phyloP scores from a whole-genome alignment of 2,888 invertebrate species.

The Hemistola chrysoprasaria region DNA sequence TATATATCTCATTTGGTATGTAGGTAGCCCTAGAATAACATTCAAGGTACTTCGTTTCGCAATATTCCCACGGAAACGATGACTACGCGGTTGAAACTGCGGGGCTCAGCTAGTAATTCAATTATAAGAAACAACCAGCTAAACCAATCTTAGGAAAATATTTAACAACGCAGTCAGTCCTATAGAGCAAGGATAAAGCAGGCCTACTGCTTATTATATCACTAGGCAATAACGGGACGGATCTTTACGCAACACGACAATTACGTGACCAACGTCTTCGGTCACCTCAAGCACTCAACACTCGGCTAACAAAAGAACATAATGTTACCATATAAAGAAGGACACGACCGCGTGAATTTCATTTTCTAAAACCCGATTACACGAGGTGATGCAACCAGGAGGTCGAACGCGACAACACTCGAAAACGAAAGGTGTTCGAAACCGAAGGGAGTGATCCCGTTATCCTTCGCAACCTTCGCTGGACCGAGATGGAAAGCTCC shows the following conservation, averaged over 20 bases:
- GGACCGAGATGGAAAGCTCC: conserved; percentile 75
- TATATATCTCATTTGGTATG: too few species aligned
- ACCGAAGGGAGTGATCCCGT: conserved; percentile 77
- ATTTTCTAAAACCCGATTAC: conserved; percentile 79
- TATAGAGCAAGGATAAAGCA: conserved; percentile 3
- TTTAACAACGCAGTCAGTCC: neutral
- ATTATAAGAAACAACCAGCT: too few species aligned
- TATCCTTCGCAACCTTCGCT: conserved; percentile 50
- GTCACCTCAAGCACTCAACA: conserved; percentile 36
- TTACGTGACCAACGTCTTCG: conserved; percentile 14
- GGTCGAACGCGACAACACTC: conserved; percentile 63
- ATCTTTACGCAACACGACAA: conserved; percentile 12
- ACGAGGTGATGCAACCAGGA: conserved; percentile 66
- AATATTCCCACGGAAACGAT: too few species aligned
- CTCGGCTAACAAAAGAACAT: conserved; percentile 52
- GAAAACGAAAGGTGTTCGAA: conserved; percentile 78
- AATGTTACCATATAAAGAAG: conserved; percentile 69
- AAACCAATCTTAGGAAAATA: conserved; percentile 7
- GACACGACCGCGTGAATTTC: conserved; percentile 64
- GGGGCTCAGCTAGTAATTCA: too few species aligned
- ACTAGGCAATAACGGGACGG: conserved; percentile 8
- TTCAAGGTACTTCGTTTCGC: too few species aligned
- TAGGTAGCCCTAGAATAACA: too few species aligned
- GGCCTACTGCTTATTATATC: conserved; percentile 9
- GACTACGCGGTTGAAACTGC: too few species aligned